Conservation (phyloP, 30 jellyfish, hydroid and myxozoan species). For the Aurelia sp. region DNA sequence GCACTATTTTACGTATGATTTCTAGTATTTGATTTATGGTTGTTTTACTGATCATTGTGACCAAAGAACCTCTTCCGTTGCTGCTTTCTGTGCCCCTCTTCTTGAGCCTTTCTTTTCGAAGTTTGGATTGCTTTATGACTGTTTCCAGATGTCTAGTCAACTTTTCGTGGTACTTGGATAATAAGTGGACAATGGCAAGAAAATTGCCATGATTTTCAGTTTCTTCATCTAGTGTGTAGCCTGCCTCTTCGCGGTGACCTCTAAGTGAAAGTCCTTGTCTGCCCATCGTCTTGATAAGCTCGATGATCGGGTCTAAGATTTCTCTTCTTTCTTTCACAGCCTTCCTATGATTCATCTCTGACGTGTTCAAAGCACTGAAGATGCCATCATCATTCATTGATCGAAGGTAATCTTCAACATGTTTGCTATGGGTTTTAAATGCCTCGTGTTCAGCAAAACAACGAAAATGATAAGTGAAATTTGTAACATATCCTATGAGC, state of each 20-base stretch:
- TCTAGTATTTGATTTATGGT: constrained; percentile 19
- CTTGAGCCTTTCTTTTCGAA: not conserved
- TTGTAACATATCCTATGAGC: no score
- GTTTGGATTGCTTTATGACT: constrained; percentile 12
- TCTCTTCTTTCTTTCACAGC: constrained; percentile 26
- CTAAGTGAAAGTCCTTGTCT: constrained; percentile 22
- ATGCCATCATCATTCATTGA: no score
- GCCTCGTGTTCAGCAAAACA: no score
- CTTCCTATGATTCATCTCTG: constrained; percentile 26
- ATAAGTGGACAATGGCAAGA: constrained; percentile 34
- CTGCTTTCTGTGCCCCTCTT: not conserved
- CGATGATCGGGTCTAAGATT: constrained; percentile 3
- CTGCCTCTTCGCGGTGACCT: constrained; percentile 18
- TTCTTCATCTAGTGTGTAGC: constrained; percentile 24
- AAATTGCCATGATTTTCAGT: constrained; percentile 13
- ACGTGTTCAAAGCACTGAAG: no score
- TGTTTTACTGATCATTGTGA: constrained; percentile 2
- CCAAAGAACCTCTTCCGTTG: constrained; percentile 11
- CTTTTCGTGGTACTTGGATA: constrained; percentile 10
- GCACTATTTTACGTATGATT: constrained; percentile 4
- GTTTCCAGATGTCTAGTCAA: not conserved
- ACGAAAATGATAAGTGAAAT: no score
- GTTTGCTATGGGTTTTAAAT: no score
- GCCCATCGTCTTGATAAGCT: constrained; percentile 23
- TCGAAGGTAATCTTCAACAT: no score